Evolutionary conservation across 30 jellyfish, hydroid and myxozoan genomes (phyloP).

Genomic region (Cassiopea xamachana): DNA sequence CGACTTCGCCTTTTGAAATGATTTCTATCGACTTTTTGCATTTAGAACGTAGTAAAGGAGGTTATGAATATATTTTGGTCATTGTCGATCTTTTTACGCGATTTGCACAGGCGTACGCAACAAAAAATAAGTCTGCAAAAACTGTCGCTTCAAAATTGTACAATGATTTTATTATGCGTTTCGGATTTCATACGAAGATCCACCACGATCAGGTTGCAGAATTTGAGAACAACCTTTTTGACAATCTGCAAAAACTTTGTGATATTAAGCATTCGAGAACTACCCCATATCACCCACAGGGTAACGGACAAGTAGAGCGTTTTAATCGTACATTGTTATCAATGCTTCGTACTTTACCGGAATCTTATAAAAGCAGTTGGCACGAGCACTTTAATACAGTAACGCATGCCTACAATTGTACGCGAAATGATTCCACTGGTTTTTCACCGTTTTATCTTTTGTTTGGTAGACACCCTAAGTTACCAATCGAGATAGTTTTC

Average conservation of each 20-base stretch:
- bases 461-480: constrained; percentile 27
- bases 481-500: constrained; percentile 4
- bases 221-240: constrained; percentile 52
- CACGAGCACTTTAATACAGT: constrained; percentile 48
- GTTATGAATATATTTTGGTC: constrained; percentile 58
- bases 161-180: constrained; percentile 47
- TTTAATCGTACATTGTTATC: constrained; percentile 43
- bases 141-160: constrained; percentile 51
- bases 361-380: constrained; percentile 54
- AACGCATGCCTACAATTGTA: constrained; percentile 65
- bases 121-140: constrained; percentile 41
- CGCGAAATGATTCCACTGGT: constrained; percentile 16
- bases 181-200: constrained; percentile 36
- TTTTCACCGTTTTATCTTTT: constrained; percentile 7
- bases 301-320: constrained; percentile 55
- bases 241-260: constrained; percentile 21
- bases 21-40: constrained; percentile 42
- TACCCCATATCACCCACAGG: constrained; percentile 70
- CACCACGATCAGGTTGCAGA: constrained; percentile 71
- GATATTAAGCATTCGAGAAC: constrained; percentile 50
- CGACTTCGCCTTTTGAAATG: constrained; percentile 48
- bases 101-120: constrained; percentile 59
- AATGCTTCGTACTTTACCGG: constrained; percentile 58
- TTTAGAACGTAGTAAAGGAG: constrained; percentile 55
- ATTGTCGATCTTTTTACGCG: constrained; percentile 65